Conservation (phyloP, 37 sponge, comb jelly and placozoan species). For the Bolinopsis microptera region DNA sequence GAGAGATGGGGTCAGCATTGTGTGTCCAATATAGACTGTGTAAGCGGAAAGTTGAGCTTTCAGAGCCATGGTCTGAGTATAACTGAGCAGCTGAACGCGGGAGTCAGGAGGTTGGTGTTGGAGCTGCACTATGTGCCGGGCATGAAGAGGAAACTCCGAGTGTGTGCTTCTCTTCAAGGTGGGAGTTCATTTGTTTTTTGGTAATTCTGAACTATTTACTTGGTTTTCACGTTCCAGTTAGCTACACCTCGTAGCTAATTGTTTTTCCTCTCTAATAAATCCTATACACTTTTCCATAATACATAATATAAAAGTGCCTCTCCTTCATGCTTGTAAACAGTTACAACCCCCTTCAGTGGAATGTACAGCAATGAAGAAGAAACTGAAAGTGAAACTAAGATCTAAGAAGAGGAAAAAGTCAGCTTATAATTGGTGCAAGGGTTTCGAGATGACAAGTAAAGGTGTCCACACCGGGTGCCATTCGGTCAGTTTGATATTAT, state of each 20-base stretch:
- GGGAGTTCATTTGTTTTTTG: background rate
- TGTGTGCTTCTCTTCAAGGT: constrained; percentile 53
- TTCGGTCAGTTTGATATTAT: background rate
- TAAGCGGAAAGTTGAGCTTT: background rate
- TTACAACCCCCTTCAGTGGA: constrained; percentile 9
- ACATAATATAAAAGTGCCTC: too few relatives aligned
- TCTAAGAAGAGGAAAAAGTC: background rate
- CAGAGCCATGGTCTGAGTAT: constrained; percentile 31
- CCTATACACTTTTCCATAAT: too few relatives aligned
- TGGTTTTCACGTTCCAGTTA: too few relatives aligned
- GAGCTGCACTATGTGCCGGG: constrained; percentile 56
- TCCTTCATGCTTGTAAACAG: too few relatives aligned
- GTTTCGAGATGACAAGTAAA: background rate
- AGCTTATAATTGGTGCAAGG: constrained; percentile 40
- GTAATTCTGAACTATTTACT: too few relatives aligned
- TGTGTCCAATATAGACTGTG: background rate
- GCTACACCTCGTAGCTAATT: too few relatives aligned
- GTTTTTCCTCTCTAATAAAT: too few relatives aligned
- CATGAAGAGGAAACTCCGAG: background rate
- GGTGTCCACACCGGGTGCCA: constrained; percentile 51
- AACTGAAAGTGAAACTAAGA: background rate
- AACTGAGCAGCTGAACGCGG: constrained; percentile 45
- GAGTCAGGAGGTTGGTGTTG: constrained; percentile 55
- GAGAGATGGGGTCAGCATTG: constrained; percentile 59
- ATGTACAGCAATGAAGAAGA: constrained; percentile 52